Evolutionary conservation across 2,888 invertebrate species (phyloP).

Genomic region (Leistus spinibarbis): DNA sequence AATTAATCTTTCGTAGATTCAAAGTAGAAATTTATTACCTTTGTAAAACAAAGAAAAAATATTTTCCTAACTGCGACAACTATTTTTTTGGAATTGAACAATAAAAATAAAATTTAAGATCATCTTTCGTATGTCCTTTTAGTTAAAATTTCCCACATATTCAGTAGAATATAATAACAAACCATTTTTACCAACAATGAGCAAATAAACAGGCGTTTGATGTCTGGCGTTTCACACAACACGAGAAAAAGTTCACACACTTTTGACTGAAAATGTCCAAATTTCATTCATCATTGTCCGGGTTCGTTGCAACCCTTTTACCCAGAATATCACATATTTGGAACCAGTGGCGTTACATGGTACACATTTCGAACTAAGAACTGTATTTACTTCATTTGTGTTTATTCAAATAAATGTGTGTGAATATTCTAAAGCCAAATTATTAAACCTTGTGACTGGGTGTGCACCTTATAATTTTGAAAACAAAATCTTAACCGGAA

Average conservation of each 20-base stretch:
- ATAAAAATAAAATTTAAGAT: too few species aligned
- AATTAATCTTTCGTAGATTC: not conserved
- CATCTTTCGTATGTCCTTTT: not conserved
- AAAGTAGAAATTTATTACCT: too few species aligned
- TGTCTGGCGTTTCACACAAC: not conserved
- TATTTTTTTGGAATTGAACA: too few species aligned
- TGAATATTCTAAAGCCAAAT: too few species aligned
- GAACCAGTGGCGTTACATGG: not conserved
- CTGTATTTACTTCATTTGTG: too few species aligned
- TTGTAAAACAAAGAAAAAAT: not conserved
- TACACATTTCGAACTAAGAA: not conserved
- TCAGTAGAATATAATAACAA: not conserved
- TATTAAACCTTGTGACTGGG: too few species aligned
- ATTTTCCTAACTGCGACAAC: not conserved
- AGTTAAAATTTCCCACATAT: not conserved
- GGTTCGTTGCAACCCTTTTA: not conserved
- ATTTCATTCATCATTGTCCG: conserved; percentile 7
- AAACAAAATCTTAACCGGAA: too few species aligned
- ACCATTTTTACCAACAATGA: not conserved
- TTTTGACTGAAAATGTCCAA: not conserved
- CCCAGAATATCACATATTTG: not conserved
- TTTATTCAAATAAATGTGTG: too few species aligned
- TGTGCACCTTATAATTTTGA: too few species aligned
- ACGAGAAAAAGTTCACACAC: not conserved
- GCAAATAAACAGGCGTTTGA: not conserved